Evolutionary conservation across 53 echinoderm and acorn worm species (phyloP), one percentile per base, ranked within the genome.

Genomic region (Echinometra lucunter): DNA sequence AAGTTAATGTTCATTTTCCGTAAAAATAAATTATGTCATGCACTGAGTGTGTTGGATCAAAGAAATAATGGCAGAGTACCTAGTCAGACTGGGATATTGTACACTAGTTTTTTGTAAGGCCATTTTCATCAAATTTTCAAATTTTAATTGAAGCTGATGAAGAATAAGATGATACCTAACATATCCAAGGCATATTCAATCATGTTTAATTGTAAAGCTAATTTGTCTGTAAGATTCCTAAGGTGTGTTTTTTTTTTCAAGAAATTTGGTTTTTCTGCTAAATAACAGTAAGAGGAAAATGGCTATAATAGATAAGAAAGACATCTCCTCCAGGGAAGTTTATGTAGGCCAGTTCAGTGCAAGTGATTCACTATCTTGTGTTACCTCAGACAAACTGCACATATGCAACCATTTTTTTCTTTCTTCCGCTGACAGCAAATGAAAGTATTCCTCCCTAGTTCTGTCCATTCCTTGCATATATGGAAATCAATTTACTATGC

Each of bases 341-440:
- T 23, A 57, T 21, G 4, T 34, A 15, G 56, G 32, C 6, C 56
- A 13, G 10, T 23, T 60, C 17, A 89, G 37, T 18, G 34, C 89
- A 35, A 35, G 60, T 89, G 89, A 89, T 89, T 60, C 89, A 89
- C 21, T 58, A 6, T 37, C 18, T 37, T 6, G 38, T 40, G 37
- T 37, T 69, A 91, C 72, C 91, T 70, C 44, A 70, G 45, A 91
- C 91, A n/a, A n/a, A n/a, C n/a, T n/a, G n/a, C n/a, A 91, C 70
- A 91, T 60, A 67, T 69, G 91, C 66, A 66, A 67, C 27, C 38
- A 27, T 16, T 91, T 63, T 91, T 91, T n/a, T 58, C 32, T 38
- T 16, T 38, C 69, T 45, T 91, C 91, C 91, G 91, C 44, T 69
- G 45, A 49, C 44, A 70, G 70, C 67, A 91, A 91, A 91, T 91